Percentiles rank a stretch among this genome's conserved stretches.
Evolutionary conservation across 2,888 invertebrate species (phyloP).

Genomic region (Yponomeuta plumbellus): DNA sequence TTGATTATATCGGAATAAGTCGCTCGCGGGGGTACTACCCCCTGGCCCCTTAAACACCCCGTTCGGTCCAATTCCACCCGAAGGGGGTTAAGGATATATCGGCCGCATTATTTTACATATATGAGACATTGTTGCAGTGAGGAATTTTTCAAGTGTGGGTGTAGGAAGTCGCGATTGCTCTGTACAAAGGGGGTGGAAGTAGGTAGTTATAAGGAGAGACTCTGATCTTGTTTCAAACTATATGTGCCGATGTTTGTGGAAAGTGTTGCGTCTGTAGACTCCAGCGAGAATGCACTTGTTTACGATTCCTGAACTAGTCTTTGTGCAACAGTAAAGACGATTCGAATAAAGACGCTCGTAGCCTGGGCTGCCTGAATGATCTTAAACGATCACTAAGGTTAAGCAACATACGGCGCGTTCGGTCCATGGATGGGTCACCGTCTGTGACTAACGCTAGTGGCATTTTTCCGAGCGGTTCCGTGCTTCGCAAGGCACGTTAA

Average conservation of each 20-base stretch:
- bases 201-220: constrained; percentile 2
- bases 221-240: constrained; percentile 3
- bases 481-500: no score
- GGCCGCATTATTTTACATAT: constrained; percentile 76
- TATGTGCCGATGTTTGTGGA: background rate
- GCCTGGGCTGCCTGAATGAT: no score
- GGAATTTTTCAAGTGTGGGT: constrained; percentile 51
- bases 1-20: constrained; percentile 78
- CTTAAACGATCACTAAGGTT: no score
- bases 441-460: no score
- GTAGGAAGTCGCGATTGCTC: constrained; percentile 10
- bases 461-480: no score
- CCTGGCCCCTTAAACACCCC: constrained; percentile 33
- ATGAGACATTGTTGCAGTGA: constrained; percentile 71
- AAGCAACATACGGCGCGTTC: no score
- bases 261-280: background rate
- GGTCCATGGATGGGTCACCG: no score
- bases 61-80: constrained; percentile 28
- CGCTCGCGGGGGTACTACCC: constrained; percentile 52
- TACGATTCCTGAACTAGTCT: background rate
- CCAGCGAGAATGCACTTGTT: background rate
- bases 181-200: constrained; percentile 5
- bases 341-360: no score
- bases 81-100: constrained; percentile 64
- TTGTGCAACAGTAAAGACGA: background rate